A percentile compares a stretch with the other conserved stretches of the same genome.
phyloP scores from a whole-genome alignment of 2,888 invertebrate species.

The Cantharis lateralis region DNA sequence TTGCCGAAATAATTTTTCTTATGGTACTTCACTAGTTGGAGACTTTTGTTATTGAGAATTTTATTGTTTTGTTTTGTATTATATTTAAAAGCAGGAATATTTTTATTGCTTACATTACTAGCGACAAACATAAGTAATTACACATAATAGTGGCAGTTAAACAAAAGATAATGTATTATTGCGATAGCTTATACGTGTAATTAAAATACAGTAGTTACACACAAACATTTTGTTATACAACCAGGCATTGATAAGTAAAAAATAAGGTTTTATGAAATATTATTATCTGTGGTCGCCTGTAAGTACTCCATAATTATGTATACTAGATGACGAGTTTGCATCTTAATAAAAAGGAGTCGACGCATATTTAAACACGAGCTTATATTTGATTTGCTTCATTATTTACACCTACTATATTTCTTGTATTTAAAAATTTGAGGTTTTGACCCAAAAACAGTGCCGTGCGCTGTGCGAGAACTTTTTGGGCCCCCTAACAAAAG shows the following conservation, averaged over 20 bases:
- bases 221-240: not conserved
- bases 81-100: not conserved
- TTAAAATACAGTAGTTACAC: not conserved
- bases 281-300: not conserved
- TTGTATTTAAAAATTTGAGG: no score
- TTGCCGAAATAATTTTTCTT: no score
- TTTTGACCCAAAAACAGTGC: no score
- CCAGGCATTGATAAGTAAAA: not conserved
- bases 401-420: no score
- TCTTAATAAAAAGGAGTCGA: no score
- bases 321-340: no score
- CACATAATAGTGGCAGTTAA: not conserved
- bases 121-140: not conserved
- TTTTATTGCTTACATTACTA: not conserved
- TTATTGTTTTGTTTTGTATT: not conserved
- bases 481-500: no score
- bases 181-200: not conserved
- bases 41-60: no score
- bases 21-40: not conserved
- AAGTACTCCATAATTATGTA: no score
- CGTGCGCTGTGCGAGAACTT: no score
- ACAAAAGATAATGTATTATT: not conserved
- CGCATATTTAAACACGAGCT: no score
- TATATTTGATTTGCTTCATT: no score
- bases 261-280: not conserved